Base-by-base conservation (phyloP, 1,140 invertebrate genomes). In the Phymorhynchus buccinoides region DNA sequence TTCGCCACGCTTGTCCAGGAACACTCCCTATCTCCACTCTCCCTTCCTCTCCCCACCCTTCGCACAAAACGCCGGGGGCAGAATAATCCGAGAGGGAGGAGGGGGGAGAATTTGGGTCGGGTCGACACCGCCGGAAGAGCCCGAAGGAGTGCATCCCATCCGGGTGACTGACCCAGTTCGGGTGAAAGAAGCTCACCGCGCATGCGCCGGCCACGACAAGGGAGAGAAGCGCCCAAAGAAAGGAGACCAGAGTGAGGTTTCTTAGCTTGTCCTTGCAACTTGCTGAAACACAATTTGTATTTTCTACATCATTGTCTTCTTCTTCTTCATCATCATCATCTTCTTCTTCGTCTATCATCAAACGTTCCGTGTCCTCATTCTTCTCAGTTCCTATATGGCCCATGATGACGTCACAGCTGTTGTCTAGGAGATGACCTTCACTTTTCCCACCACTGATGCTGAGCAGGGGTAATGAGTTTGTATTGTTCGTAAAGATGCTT, bases 221-320 rank as follows among this genome's bases (percentile, higher is more conserved):
- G 9, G 93, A 93, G 27, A 93, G 85, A 9, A 92, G 82, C 27
- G 89, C 84, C 93, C 93, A 93, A 22, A 93, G 85, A 41, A 91
- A 68, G 27, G 88, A 85, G 12, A 92, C 88, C 27, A 90, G 90
- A 3, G 90, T 88, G 41, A 89, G 0, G 42, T 48, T 30, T 16
- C 41, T 32, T 30, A 80, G 7, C 1, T 27, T 4, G 14, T 27
- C 18, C n/a, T 27, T 62, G 56, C 56, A 62, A 1, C 56, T 27
- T 62, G 4, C 12, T 22, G 12, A 27, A 62, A 6, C 44, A 9
- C 44, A 9, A 6, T 48, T 48, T 48, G 7, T 48, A 6, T 18
- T 48, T 18, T 48, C 44, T 48, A 9, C 44, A 9, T 48, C 44
- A 9, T 48, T 27, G 12, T 16, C 6, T 12, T 62, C 56, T 62